phyloP scores from a whole-genome alignment of 2,797 vertebrate genomes.

The Acrossocheilus fasciatus region DNA sequence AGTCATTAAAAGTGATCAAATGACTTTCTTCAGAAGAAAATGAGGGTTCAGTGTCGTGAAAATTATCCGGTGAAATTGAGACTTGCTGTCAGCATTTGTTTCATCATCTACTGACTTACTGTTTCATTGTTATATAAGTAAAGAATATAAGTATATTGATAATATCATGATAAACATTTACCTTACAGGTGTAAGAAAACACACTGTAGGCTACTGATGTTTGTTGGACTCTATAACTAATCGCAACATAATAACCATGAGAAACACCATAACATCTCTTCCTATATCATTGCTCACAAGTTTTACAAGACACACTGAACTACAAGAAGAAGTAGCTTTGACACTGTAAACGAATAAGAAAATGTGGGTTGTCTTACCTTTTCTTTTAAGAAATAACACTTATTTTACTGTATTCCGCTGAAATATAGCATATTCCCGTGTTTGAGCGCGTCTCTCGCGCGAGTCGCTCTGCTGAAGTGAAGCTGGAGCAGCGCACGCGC shows the following conservation, averaged over 20 bases:
- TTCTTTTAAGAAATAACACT: background rate
- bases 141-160: background rate
- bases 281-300: background rate
- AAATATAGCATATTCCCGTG: background rate
- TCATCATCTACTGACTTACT: background rate
- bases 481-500: background rate
- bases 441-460: background rate
- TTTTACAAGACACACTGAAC: constrained; percentile 2
- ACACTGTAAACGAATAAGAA: too few relatives aligned
- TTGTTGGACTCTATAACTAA: background rate
- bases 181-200: background rate
- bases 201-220: background rate
- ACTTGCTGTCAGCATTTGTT: background rate
- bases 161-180: background rate
- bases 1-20: background rate
- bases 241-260: background rate
- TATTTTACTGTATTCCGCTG: background rate
- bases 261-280: background rate
- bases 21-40: constrained; percentile 3
- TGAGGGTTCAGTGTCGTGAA: background rate
- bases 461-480: background rate
- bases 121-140: background rate
- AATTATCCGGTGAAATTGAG: background rate
- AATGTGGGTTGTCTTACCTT: background rate
- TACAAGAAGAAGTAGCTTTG: background rate